Evolutionary conservation across 53 echinoderm and acorn worm species (phyloP), one percentile per base, ranked within the genome.

Genomic region (Zoroaster sp.): DNA sequence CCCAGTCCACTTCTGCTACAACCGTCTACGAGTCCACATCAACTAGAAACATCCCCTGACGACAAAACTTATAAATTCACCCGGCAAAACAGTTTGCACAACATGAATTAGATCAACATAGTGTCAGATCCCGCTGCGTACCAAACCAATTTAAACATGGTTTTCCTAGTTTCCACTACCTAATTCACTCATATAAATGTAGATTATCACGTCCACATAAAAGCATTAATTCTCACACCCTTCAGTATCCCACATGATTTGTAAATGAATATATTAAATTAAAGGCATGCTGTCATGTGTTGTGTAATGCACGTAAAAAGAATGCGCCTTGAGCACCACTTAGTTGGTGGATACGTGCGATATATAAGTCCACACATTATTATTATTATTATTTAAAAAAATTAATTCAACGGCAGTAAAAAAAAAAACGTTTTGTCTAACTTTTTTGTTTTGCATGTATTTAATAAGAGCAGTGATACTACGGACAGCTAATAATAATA

Each of bases 151-250:
- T 68, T 67, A 42, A 67, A 42, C 59, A 79, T 7, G 53, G 47
- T 59, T 59, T 34, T 17, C 35, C 17, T 25, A 35, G 15, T 33
- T 49, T 54, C 65, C 7, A 2, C 36, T 20, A 12, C 23, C 70
- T 49, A 69, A 85, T 69, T 85, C 85, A 69, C 70, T 38, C 71
- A 85, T 85, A 85, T 85, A 85, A 85, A 85, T 85, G 85, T 51
- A 85, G 85, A 85, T 85, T 85, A 85, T 25, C 70, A 63, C 65
- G 25, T 70, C 72, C 72, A 85, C 71, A 40, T 70, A 33, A 85
- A 35, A 10, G 20, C 85, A 38, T 71, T 59, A 59, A 59, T 59
- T 55, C 37, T 14, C 72, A 85, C 85, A 35, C 85, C 85, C 51
- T 49, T 36, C 69, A 18, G 31, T 43, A 10, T 85, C 85, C 67